Evolutionary conservation across 2,797 vertebrate genomes (phyloP), one percentile per base, ranked within the genome.

Genomic region (Adelosebastes latens): DNA sequence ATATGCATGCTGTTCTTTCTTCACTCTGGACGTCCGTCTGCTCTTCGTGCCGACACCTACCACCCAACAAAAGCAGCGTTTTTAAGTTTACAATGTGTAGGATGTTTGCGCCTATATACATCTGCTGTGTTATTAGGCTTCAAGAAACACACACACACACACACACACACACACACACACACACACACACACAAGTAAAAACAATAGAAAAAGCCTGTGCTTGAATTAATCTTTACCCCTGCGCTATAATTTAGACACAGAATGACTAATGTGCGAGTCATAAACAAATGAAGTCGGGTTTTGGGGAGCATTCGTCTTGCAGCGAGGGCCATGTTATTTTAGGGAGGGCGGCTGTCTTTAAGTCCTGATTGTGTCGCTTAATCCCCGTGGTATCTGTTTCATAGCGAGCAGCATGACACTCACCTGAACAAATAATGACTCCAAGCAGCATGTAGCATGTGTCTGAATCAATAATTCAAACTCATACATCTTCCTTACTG

Each of bases 341-440:
- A 94, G 93, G 91, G 92, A 91, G 90, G 92, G 87, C 81, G 86
- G 91, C 90, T 91, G 93, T 95, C 94, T 95, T 94, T 94, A 94
- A 93, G 87, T 93, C 91, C 92, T 94, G 94, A 94, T 94, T 94
- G 93, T 93, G 93, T 93, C 91, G 92, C 92, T 94, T 94, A 94
- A 95, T 94, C 93, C 92, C 92, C 22, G 77, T 73, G 91, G 91
- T 94, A 93, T 94, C 91, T 87, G 93, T 93, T 94, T 94, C 92
- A 93, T 93, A 90, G 91, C 74, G 81, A 91, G 91, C 91, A 87
- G 90, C 90, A 89, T 90, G 94, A 95, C 94, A 94, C 92, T 94
- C 94, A 95, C 94, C 94, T 95, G 94, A 94, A 94, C 93, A 94
- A 95, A 94, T 94, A 94, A 94, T 94, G 93, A 94, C 92, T 92